Conservation (phyloP, 2,113 vertebrate genomes). For the Poeciliopsis prolifica region DNA sequence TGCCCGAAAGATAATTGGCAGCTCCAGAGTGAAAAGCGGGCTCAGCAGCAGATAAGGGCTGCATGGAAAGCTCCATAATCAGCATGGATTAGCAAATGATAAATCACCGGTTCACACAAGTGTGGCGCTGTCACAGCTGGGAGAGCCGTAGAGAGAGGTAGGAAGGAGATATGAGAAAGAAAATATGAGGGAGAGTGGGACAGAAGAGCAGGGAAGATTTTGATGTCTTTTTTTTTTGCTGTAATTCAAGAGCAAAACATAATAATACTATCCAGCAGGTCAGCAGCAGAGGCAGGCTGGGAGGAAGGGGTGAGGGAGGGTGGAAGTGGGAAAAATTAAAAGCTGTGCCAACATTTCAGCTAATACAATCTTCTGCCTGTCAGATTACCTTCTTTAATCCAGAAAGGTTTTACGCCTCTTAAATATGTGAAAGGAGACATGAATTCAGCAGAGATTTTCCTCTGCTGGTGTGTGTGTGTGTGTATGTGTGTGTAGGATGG, state of each 20-base stretch:
- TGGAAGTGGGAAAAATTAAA: conserved; percentile 75
- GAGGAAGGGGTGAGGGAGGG: conserved; percentile 32
- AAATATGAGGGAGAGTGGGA: conserved; percentile 26
- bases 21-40: conserved; percentile 74
- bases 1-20: conserved; percentile 74
- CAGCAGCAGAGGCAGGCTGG: conserved; percentile 60
- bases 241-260: conserved; percentile 68
- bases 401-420: conserved; percentile 81
- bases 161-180: conserved; percentile 27
- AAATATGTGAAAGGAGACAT: conserved; percentile 79
- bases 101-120: conserved; percentile 73
- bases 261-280: conserved; percentile 76
- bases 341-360: conserved; percentile 77
- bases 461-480: conserved; percentile 58
- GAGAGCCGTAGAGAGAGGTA: conserved; percentile 27
- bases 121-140: conserved; percentile 67
- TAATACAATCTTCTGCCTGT: conserved; percentile 83
- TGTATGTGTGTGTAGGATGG: conserved; percentile 26
- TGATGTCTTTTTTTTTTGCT: conserved; percentile 61
- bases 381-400: conserved; percentile 84
- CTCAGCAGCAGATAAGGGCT: conserved; percentile 79
- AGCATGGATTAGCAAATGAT: conserved; percentile 80
- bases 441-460: conserved; percentile 77
- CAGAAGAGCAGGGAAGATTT: conserved; percentile 52
- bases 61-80: conserved; percentile 75